Evolutionary conservation across 2,888 invertebrate species (phyloP), one percentile per base, ranked within the genome.

Genomic region (Gymnosoma rotundatum): DNA sequence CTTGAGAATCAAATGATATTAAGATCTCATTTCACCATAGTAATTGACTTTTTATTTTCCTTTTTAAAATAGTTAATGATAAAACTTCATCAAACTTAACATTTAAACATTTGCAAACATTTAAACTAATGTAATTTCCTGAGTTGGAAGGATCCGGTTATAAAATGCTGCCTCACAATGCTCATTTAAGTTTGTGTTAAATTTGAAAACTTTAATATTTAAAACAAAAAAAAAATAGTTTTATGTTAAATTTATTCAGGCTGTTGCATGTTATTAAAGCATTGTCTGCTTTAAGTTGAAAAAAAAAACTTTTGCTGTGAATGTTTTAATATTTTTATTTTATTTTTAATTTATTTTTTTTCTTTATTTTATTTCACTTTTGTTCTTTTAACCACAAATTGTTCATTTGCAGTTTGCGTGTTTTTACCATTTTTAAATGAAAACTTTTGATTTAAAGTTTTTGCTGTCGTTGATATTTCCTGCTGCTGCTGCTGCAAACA

Each of bases 371-470:
- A 2, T 20, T n/a, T 12, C 5, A 16, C 54, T 38, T 60, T 60
- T 48, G 20, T 67, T 69, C 25, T 73, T 50, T 4, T 48, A 60
- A 45, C 73, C 66, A n/a, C 60, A 66, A 76, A 32, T 52, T 58
- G 38, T 66, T 18, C 64, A 58, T 72, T 56, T 66, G 45, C 20
- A 56, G 48, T 60, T 60, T 2, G 50, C 21, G 67, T 67, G 38
- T 42, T 60, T 25, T 25, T 1, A 1, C n/a, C 50, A 36, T 60
- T 32, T 48, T 32, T 36, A 25, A 60, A 20, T 25, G 10, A 20
- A 8, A 64, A 64, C 8, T 50, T 63, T 50, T 56, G 36, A 20
- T 72, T 58, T 58, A n/a, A 78, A 72, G 18, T 79, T 64, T 72
- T 42, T 21, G 36, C 56, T 75, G 54, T 45, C 36, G 48, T 48